These are phyloP conservation scores for Dromiciops gliroides DNA, from an alignment of 2,113 vertebrate genomes.

Conservation along the genomic window DNA sequence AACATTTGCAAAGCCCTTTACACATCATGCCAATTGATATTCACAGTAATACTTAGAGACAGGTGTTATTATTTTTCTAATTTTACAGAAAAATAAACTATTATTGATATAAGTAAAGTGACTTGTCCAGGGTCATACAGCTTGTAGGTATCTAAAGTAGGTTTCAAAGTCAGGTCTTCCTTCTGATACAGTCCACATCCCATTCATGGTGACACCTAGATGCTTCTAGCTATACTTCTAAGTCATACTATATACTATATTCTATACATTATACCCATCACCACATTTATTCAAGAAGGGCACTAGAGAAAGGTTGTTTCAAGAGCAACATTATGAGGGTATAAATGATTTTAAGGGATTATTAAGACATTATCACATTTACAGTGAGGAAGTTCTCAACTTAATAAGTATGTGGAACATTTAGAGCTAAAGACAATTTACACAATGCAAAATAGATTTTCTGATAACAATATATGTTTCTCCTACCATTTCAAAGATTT, in stretches of 20 bases:
- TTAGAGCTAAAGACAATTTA: slow-evolving; percentile 30
- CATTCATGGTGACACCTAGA: background rate
- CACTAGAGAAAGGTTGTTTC: slow-evolving; percentile 40
- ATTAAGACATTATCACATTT: slow-evolving; percentile 38
- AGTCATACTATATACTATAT: too few relatives aligned
- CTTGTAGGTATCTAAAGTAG: background rate
- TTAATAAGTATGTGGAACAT: slow-evolving; percentile 23
- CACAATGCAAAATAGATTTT: slow-evolving; percentile 39
- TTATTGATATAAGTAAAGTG: background rate
- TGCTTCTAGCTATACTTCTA: background rate
- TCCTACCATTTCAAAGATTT: slow-evolving; percentile 5
- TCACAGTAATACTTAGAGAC: background rate
- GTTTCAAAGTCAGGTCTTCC: background rate
- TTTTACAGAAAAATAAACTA: background rate
- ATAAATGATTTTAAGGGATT: slow-evolving; percentile 5
- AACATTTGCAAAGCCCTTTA: background rate
- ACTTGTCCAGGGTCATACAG: background rate
- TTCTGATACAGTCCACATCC: background rate
- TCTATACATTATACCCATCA: too few relatives aligned
- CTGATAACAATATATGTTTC: slow-evolving; percentile 28
- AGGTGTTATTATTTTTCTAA: background rate
- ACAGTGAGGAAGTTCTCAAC: slow-evolving; percentile 22
- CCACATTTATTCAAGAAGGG: background rate
- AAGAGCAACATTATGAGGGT: slow-evolving; percentile 52
- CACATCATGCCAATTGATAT: background rate